Conservation (phyloP, 2,888 invertebrate species). For the Nomada ruficornis region DNA sequence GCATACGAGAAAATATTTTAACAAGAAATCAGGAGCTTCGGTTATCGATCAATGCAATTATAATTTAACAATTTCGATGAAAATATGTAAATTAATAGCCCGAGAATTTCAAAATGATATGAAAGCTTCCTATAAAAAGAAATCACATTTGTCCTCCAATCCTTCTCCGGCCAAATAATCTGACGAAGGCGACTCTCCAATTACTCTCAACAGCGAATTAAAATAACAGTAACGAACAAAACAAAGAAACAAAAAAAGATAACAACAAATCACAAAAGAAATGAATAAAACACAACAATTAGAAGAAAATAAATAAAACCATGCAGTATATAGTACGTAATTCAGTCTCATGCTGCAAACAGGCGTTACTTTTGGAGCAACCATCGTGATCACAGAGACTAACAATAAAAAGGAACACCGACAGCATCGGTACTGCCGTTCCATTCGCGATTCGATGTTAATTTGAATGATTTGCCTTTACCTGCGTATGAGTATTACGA, state of each 20-base stretch:
- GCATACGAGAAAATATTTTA: no score
- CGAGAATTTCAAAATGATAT: no score
- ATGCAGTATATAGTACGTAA: background rate
- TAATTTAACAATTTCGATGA: no score
- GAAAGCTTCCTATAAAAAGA: no score
- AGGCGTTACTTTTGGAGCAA: conserved; percentile 42
- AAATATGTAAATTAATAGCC: no score
- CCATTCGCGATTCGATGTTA: conserved; percentile 11
- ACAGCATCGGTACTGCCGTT: background rate
- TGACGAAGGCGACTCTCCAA: background rate
- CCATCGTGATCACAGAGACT: conserved; percentile 47
- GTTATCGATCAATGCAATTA: no score
- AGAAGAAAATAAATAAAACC: background rate
- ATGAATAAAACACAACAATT: background rate
- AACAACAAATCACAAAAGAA: background rate
- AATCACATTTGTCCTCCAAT: no score
- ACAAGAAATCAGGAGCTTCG: no score
- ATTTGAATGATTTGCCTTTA: conserved; percentile 81
- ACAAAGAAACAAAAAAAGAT: background rate
- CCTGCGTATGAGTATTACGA: conserved; percentile 95
- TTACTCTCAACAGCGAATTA: background rate
- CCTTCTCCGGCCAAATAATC: background rate
- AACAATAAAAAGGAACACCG: background rate
- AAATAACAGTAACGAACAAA: background rate
- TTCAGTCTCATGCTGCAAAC: conserved; percentile 13